Evolutionary conservation across 2,888 invertebrate species (phyloP).

Genomic region (Apoda limacodes): DNA sequence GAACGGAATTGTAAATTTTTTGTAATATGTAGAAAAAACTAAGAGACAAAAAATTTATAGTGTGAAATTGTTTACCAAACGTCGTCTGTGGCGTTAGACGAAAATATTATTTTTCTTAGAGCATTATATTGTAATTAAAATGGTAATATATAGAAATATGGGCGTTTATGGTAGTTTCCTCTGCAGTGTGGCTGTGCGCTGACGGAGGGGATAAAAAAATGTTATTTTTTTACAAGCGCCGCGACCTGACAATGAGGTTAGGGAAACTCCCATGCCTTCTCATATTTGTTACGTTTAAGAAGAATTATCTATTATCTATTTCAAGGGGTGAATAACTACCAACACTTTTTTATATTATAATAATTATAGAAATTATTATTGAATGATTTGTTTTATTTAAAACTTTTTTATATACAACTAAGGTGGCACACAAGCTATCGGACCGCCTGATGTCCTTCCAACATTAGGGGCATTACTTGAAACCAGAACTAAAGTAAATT

Average conservation of each 20-base stretch:
- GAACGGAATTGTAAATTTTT: no score
- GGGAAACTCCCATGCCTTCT: slow-evolving; percentile 22
- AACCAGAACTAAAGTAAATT: no score
- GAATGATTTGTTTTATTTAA: slow-evolving; percentile 41
- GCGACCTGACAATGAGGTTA: slow-evolving; percentile 20
- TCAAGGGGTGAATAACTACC: slow-evolving; percentile 67
- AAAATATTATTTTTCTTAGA: slow-evolving; percentile 71
- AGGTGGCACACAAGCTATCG: no score
- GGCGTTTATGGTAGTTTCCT: slow-evolving; percentile 18
- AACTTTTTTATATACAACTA: slow-evolving; percentile 1
- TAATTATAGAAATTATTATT: slow-evolving; percentile 73
- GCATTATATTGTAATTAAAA: slow-evolving; percentile 68
- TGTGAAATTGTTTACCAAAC: slow-evolving; percentile 65
- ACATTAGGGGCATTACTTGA: no score
- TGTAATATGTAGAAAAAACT: no score
- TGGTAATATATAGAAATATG: slow-evolving; percentile 50
- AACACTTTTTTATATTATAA: slow-evolving; percentile 72
- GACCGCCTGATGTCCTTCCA: no score
- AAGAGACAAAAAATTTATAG: slow-evolving; percentile 64
- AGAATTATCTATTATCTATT: slow-evolving; percentile 70
- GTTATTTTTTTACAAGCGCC: slow-evolving; percentile 61
- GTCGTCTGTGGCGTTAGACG: slow-evolving; percentile 57
- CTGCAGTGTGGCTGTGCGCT: slow-evolving; percentile 22
- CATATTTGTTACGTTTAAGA: slow-evolving; percentile 69
- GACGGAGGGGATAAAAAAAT: slow-evolving; percentile 34